Base-by-base conservation (phyloP, 1,140 invertebrate species). In the Heliconius melpomene region DNA sequence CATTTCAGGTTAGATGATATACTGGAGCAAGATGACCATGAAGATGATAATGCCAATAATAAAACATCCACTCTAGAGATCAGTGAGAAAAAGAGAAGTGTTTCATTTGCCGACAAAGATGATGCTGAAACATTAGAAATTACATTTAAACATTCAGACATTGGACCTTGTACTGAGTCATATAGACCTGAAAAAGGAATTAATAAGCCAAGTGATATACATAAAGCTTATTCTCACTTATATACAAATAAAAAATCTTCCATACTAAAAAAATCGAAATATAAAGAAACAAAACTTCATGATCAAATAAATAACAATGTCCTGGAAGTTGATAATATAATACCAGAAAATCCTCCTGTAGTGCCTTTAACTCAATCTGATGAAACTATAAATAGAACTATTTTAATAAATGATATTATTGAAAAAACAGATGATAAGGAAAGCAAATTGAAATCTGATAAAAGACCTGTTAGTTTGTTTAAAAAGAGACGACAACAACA, bases 191-290 rank as follows among this genome's bases (percentile, higher is more conserved):
- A 83, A 54, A 88, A 85, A 77, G 90, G 89, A 13, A 90, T 95
- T 54, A 78, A 71, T 72, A 94, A 90, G 82, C 94, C 94, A 57
- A 91, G 90, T 84, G 94, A 95, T 85, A 84, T 95, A 75, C 94
- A 94, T 85, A 79, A 87, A 82, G 87, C 85, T 29, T 91, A 86
- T 81, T 78, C 87, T 50, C 79, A 86, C 77, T 79, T 86, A n/a
- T 89, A 92, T 82, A 78, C 75, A 73, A 85, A 81, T 80, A 85
- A 87, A 84, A 87, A 88, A n/a, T 92, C 85, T 80, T 91, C 94
- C 13, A 94, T 94, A 79, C 86, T 94, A 46, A 94, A 92, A 82
- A 94, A 94, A 84, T 85, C 87, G 2, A 93, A 91, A 79, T 90
- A 88, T 87, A 70, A 75, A 57, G 77, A n/a, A 26, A 66, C 23